phyloP scores from a whole-genome alignment of 2,797 vertebrate species.

The Melanotaenia pygmaea region DNA sequence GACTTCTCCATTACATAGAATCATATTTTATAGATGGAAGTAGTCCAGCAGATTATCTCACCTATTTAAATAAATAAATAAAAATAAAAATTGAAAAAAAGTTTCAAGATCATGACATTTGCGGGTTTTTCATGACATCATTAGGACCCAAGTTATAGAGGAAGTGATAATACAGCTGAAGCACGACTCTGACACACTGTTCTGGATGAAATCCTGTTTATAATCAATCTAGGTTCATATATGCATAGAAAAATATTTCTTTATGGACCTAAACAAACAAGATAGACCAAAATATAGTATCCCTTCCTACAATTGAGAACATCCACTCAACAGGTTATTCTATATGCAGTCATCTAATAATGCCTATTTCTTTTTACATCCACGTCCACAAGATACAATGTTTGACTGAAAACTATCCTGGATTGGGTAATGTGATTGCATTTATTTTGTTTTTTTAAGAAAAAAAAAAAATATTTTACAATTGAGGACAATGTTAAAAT shows the following conservation, averaged over 20 bases:
- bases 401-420: background rate
- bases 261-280: too few species aligned
- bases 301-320: too few species aligned
- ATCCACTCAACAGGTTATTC: too few species aligned
- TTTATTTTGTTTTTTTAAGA: background rate
- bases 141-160: slow-evolving; percentile 25
- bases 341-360: too few species aligned
- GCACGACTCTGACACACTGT: slow-evolving; percentile 8
- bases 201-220: background rate
- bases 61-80: background rate
- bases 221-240: background rate
- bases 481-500: background rate
- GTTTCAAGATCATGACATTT: slow-evolving; percentile 26
- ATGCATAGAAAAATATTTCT: background rate
- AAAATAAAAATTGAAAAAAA: background rate
- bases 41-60: slow-evolving; percentile 7
- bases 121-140: slow-evolving; percentile 61
- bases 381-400: too few species aligned
- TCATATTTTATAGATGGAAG: background rate
- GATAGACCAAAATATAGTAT: too few species aligned
- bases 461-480: background rate
- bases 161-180: slow-evolving; percentile 48
- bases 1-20: background rate
- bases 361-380: too few species aligned
- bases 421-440: too few species aligned